These are phyloP conservation scores for Andrena marginata DNA, from an alignment of 2,888 invertebrate species.

Conservation along the genomic window DNA sequence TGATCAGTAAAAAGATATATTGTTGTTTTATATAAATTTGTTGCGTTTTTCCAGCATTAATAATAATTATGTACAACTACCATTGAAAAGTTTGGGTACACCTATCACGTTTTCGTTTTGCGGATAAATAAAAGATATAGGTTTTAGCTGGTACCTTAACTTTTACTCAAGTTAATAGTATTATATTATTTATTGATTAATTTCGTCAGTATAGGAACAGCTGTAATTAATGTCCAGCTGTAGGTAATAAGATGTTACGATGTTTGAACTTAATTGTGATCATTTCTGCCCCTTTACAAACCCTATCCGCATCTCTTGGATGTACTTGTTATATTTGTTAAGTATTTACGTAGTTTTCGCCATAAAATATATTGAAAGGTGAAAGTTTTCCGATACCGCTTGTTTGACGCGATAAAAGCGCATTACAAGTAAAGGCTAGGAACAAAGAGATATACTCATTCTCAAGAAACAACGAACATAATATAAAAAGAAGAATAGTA, in stretches of 20 bases:
- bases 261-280: too few species aligned
- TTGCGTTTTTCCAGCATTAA: neutral
- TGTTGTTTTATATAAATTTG: neutral
- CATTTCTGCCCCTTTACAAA: too few species aligned
- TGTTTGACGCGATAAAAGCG: too few species aligned
- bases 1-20: neutral
- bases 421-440: too few species aligned
- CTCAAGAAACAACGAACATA: too few species aligned
- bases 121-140: neutral
- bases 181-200: neutral
- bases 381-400: too few species aligned
- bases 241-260: neutral
- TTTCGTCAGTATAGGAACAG: neutral
- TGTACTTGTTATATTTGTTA: too few species aligned
- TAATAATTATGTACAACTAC: neutral
- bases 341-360: too few species aligned
- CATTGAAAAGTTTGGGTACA: conserved; percentile 1
- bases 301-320: too few species aligned
- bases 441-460: too few species aligned
- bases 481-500: too few species aligned
- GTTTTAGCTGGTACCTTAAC: neutral
- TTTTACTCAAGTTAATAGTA: neutral
- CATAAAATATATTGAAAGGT: too few species aligned
- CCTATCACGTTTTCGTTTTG: neutral
- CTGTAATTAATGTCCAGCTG: neutral